phyloP scores from a whole-genome alignment of 1,140 invertebrate species.

The Ostrea denselamellosa region DNA sequence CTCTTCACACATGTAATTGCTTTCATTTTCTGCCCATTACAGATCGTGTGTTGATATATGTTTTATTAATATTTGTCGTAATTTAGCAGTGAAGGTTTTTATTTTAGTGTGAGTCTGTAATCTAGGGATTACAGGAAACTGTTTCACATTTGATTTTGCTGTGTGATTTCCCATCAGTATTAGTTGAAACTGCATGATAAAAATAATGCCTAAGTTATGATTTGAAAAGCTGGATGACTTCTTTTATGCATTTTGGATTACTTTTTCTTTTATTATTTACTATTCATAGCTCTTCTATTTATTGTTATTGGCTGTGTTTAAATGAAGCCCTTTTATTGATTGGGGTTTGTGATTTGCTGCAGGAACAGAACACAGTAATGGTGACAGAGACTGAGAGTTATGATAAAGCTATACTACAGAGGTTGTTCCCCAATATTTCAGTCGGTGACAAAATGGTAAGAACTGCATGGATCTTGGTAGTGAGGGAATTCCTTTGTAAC shows the following conservation, averaged over 20 bases:
- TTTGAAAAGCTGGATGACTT: neutral
- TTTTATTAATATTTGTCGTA: neutral
- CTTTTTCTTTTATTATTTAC: neutral
- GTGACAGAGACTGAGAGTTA: conserved; percentile 64
- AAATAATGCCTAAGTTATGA: no score
- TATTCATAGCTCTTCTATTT: neutral
- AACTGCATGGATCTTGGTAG: neutral
- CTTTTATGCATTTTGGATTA: neutral
- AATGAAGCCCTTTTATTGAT: neutral
- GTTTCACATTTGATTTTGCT: no score
- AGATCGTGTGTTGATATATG: neutral
- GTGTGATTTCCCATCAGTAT: no score
- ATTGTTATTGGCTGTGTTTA: neutral
- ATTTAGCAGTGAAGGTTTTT: neutral
- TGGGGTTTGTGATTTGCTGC: conserved; percentile 44
- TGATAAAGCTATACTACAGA: conserved; percentile 68
- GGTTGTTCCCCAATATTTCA: conserved; percentile 70
- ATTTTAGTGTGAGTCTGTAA: neutral
- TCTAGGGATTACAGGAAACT: no score
- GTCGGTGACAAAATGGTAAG: conserved; percentile 69
- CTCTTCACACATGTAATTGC: neutral
- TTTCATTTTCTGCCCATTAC: conserved; percentile 1
- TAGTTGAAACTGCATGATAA: no score
- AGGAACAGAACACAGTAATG: conserved; percentile 61
- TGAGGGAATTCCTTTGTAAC: neutral